Evolutionary conservation across 2,113 vertebrate genomes (phyloP), one percentile per base, ranked within the genome.

Genomic region (Rhinolophus sinicus): DNA sequence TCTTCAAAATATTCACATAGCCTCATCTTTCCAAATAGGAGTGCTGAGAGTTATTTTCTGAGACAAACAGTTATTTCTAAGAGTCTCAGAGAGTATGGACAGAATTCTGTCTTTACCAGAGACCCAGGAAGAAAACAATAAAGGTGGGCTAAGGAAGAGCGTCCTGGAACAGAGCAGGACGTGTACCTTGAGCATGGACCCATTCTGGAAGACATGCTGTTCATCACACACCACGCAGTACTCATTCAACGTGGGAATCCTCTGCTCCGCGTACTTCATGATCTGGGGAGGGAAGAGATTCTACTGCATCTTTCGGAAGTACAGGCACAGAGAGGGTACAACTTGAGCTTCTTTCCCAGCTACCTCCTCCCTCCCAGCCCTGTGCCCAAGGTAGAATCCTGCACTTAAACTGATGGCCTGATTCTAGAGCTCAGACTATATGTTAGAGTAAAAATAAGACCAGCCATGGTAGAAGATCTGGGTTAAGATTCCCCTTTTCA

Each of bases 221-320:
- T 99, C 99, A 2, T 99, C 99, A 78, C 99, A 99, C 85, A 99
- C 99, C 98, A 99, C 99, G 0, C 99, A 99, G 98, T 99, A 99
- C 97, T 99, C 99, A 0, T 99, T 99, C 95, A 99, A 98, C 0
- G 99, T 99, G 0, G 99, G 99, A 88, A 99, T 99, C 93, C 99
- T 99, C 99, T 99, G 99, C 98, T 99, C 99, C 0, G 99, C 99
- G 30, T 99, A 99, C 98, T 99, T 99, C 99, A 99, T 99, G 94
- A 99, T 99, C 99, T 99, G 98, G 44, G 60, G 24, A 69, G 76
- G 98, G 44, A 96, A 64, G 3, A 44, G 54, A 89, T 24, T 58
- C 28, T 58, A 78, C 3, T 38, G 33, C 35, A n/a, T n/a, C 50
- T 81, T 70, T 89, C 60, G 26, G 21, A 93, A 85, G 44, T 52